These are phyloP conservation scores for Amphiprion percula DNA, from an alignment of 2,113 vertebrate species.

Conservation along the genomic window DNA sequence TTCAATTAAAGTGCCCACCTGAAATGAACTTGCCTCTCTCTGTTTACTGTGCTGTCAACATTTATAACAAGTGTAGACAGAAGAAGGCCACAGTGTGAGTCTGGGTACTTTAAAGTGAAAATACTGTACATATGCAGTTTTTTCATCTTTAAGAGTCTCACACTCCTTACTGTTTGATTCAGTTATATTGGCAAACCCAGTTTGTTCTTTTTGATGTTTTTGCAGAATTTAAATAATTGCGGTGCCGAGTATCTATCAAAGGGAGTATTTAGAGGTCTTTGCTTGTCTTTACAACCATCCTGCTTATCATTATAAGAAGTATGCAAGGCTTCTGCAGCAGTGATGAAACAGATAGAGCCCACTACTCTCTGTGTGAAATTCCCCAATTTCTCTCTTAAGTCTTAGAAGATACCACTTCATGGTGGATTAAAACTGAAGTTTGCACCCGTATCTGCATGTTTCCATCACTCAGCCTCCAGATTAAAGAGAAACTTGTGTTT, in stretches of 20 bases:
- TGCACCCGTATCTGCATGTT: conserved; percentile 46
- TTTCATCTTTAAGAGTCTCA: not conserved
- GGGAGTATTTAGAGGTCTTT: conserved; percentile 64
- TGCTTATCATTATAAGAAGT: conserved; percentile 47
- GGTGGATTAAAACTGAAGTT: conserved; percentile 67
- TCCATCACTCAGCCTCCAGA: conserved; percentile 36
- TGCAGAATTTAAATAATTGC: conserved; percentile 39
- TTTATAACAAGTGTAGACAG: conserved; percentile 2
- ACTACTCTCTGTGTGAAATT: conserved; percentile 64
- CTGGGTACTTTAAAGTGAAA: not conserved
- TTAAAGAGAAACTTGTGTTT: conserved; percentile 50
- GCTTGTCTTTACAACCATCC: conserved; percentile 42
- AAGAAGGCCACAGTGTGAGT: not conserved
- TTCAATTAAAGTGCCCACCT: conserved; percentile 25
- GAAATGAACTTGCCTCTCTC: conserved; percentile 26
- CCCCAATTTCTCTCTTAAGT: conserved; percentile 47
- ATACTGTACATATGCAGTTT: not conserved
- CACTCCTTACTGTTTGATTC: conserved; percentile 25
- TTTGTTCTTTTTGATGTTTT: conserved; percentile 34
- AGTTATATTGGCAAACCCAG: not conserved
- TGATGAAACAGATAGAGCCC: conserved; percentile 69
- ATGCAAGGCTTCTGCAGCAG: conserved; percentile 32
- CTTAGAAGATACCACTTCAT: conserved; percentile 64
- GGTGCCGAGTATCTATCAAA: conserved; percentile 35
- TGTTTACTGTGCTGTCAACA: conserved; percentile 18